Percentiles rank a stretch among this genome's conserved stretches.
Conservation (phyloP, 2,113 vertebrate species). For the Oreochromis aureus region DNA sequence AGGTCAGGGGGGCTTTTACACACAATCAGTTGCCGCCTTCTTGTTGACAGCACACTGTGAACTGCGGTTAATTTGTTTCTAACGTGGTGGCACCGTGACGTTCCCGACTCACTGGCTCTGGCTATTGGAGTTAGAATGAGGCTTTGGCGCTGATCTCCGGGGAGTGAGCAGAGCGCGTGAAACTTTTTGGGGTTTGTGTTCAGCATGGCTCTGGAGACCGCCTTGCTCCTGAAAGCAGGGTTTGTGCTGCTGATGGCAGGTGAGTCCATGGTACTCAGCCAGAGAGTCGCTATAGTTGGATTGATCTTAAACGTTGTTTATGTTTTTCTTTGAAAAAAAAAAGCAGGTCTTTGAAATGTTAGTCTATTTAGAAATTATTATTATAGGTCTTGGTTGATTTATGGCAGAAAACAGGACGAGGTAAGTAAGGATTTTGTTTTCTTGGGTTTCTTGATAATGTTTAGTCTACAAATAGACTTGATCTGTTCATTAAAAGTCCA, state of each 20-base stretch:
- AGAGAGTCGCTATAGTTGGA: background rate
- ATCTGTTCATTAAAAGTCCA: background rate
- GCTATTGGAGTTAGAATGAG: background rate
- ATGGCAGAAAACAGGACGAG: background rate
- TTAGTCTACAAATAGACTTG: background rate
- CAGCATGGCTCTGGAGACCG: slow-evolving; percentile 27
- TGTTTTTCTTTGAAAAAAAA: background rate
- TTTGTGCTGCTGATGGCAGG: slow-evolving; percentile 47
- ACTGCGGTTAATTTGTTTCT: background rate
- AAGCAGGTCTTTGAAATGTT: background rate
- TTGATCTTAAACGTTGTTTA: background rate
- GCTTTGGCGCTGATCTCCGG: background rate
- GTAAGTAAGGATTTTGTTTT: background rate
- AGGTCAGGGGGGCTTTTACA: slow-evolving; percentile 20
- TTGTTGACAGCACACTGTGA: background rate
- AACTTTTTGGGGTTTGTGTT: background rate
- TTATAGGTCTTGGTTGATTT: background rate
- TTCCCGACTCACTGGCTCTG: background rate
- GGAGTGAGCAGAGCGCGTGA: background rate
- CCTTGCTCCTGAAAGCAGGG: slow-evolving; percentile 15
- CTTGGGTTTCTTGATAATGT: background rate
- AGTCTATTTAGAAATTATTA: background rate
- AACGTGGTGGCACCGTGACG: background rate
- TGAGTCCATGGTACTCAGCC: background rate
- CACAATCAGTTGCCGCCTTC: background rate